phyloP scores from a whole-genome alignment of 2,888 invertebrate genomes.

The Noctua fimbriata region DNA sequence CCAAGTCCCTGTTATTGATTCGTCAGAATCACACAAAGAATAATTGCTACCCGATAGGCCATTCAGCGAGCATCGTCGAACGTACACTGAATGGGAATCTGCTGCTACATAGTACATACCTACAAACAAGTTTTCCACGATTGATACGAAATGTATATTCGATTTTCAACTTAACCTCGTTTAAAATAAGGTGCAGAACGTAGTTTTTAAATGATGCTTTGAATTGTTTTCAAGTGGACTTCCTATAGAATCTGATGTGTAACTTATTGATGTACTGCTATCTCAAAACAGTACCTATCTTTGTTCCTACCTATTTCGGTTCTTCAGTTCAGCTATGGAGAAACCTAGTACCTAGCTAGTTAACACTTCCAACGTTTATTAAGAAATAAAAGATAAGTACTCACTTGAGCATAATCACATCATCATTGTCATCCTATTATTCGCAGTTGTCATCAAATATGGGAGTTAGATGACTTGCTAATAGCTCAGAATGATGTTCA shows the following conservation, averaged over 20 bases:
- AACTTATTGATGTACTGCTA: constrained; percentile 37
- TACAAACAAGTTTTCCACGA: constrained; percentile 32
- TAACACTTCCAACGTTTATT: not conserved
- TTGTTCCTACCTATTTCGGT: constrained; percentile 4
- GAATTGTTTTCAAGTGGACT: constrained; percentile 38
- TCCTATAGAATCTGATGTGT: constrained; percentile 25
- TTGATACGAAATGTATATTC: constrained; percentile 7
- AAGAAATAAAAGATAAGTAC: not conserved
- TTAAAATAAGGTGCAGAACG: constrained; percentile 33
- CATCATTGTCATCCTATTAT: constrained; percentile 1
- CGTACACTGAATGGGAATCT: constrained; percentile 45
- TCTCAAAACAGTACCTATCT: constrained; percentile 20
- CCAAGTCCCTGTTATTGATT: constrained; percentile 52
- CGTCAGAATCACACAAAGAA: constrained; percentile 33
- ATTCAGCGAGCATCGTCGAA: constrained; percentile 36
- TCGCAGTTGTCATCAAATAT: not conserved
- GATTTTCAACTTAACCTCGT: constrained; percentile 28
- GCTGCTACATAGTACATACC: constrained; percentile 30
- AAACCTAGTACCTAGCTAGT: not conserved
- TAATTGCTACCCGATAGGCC: constrained; percentile 48
- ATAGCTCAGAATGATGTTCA: constrained; percentile 6
- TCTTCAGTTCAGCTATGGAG: not conserved
- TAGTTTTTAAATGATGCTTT: not conserved
- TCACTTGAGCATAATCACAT: not conserved
- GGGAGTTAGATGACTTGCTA: constrained; percentile 34